Evolutionary conservation across 2,797 vertebrate genomes (phyloP).

Genomic region (Hybognathus amarus): DNA sequence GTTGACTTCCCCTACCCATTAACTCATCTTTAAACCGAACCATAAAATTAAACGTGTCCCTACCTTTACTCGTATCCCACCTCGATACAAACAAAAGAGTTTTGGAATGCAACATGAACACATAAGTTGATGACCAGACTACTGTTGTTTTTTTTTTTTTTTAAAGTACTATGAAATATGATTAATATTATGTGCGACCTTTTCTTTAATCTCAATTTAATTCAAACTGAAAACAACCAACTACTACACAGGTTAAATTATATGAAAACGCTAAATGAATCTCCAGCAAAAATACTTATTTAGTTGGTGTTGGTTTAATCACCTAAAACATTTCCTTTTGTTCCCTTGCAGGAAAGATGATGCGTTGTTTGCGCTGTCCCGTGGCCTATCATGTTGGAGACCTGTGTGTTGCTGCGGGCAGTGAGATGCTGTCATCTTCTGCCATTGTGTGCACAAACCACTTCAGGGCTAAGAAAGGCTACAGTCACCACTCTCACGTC

Average conservation of each 20-base stretch:
- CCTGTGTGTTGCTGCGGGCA: conserved; percentile 90
- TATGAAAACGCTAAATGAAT: not conserved
- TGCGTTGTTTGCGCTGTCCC: conserved; percentile 93
- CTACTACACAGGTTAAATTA: not conserved
- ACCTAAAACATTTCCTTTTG: not conserved
- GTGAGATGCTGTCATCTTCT: conserved; percentile 85
- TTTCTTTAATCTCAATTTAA: not conserved
- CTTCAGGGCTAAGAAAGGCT: conserved; percentile 91
- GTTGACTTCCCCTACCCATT: no score
- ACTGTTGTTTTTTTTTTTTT: not conserved
- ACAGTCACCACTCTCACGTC: conserved; percentile 93
- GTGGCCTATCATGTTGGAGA: conserved; percentile 94
- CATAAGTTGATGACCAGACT: not conserved
- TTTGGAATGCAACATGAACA: not conserved
- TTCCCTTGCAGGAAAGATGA: conserved; percentile 82
- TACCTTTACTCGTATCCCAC: not conserved
- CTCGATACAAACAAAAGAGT: not conserved
- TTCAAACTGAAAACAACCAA: not conserved
- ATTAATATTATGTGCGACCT: not conserved
- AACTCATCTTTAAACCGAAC: not conserved
- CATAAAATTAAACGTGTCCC: not conserved
- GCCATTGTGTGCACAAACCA: conserved; percentile 92
- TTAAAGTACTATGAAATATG: not conserved
- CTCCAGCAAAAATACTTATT: not conserved
- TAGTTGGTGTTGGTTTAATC: not conserved